Conservation (phyloP, 1,140 invertebrate species). For the Trachymyrmex cornetzi region DNA sequence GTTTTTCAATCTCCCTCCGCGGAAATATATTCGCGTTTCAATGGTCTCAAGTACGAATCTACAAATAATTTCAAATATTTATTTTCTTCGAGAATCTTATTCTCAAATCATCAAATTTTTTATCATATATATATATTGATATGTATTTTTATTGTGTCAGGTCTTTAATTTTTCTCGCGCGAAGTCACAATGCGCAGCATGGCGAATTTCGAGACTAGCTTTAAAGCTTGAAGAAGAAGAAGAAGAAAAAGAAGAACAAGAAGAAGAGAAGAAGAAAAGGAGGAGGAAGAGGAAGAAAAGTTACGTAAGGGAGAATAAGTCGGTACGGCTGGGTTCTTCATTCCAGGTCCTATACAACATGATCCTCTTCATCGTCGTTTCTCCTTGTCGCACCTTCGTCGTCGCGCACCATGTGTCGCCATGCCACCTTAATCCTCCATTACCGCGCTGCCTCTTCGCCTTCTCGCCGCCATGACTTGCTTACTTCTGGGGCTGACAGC, state of each 20-base stretch:
- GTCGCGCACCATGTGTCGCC: slow-evolving; percentile 27
- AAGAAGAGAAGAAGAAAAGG: neutral
- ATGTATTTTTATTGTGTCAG: slow-evolving; percentile 6
- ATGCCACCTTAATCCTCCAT: slow-evolving; percentile 34
- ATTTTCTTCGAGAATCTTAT: neutral
- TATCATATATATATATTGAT: neutral
- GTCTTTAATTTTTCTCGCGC: neutral
- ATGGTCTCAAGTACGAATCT: neutral
- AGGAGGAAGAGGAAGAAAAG: slow-evolving; percentile 15
- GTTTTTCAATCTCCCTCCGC: neutral
- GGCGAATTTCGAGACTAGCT: neutral
- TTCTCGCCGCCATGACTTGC: slow-evolving; percentile 16
- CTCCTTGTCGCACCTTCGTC: slow-evolving; percentile 57
- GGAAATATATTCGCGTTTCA: neutral
- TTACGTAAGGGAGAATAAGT: slow-evolving; percentile 51
- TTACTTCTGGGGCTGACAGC: slow-evolving; percentile 73
- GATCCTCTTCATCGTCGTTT: slow-evolving; percentile 47
- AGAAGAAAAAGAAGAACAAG: neutral
- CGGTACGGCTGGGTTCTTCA: slow-evolving; percentile 28
- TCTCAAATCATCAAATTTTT: neutral
- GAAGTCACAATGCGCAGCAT: neutral
- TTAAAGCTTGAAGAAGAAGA: slow-evolving; percentile 22
- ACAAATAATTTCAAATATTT: slow-evolving; percentile 23
- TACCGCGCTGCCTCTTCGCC: slow-evolving; percentile 46
- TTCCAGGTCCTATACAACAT: slow-evolving; percentile 46